Conservation (phyloP, 1,140 invertebrate species). For the Drepana arcuata region DNA sequence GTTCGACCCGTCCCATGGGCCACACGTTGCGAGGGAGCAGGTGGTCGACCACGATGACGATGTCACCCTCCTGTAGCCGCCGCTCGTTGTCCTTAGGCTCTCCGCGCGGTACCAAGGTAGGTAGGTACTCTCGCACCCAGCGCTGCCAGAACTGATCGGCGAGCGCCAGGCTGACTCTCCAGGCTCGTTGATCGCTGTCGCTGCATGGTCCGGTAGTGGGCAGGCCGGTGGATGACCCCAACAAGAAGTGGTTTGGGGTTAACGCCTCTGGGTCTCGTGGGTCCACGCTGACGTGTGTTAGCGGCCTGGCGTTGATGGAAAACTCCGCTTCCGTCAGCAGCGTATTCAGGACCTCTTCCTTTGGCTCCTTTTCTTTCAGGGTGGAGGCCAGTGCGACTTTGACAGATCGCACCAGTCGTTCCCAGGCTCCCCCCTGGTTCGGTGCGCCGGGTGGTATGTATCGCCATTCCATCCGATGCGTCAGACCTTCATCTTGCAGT, state of each 20-base stretch:
- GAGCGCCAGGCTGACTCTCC: conserved; percentile 14
- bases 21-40: conserved; percentile 12
- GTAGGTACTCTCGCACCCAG: conserved; percentile 24
- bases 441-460: conserved; percentile 48
- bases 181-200: conserved; percentile 10
- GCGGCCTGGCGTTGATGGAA: conserved; percentile 29
- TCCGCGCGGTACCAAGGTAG: conserved; percentile 8
- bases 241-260: conserved; percentile 40
- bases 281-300: conserved; percentile 28
- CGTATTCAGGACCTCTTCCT: conserved; percentile 23
- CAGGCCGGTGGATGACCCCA: conserved; percentile 18
- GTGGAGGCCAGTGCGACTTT: conserved; percentile 26
- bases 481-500: conserved; percentile 3
- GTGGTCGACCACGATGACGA: conserved; percentile 7
- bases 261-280: conserved; percentile 19
- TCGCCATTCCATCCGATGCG: conserved; percentile 23
- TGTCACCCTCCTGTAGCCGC: background rate
- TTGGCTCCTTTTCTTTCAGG: conserved; percentile 12
- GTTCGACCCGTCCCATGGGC: conserved; percentile 17
- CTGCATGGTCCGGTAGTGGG: conserved; percentile 8
- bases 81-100: conserved; percentile 1
- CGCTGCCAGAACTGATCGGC: conserved; percentile 24
- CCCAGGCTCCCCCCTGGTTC: conserved; percentile 55
- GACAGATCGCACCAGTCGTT: conserved; percentile 37
- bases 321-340: conserved; percentile 26